Base-by-base conservation (phyloP, 2,113 vertebrate species). In the Maccullochella peelii region DNA sequence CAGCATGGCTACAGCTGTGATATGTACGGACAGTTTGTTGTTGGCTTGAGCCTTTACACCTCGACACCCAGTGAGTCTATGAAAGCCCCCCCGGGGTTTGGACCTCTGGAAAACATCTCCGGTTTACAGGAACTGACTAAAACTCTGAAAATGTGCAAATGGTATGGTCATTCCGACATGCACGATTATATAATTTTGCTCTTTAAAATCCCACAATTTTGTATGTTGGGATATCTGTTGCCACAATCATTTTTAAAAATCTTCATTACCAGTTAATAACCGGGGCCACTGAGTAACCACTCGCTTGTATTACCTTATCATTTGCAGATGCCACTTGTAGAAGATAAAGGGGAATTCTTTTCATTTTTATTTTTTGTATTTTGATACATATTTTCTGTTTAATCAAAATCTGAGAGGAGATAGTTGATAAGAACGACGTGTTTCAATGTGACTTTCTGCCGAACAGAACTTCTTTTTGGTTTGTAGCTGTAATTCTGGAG, bases 21-120 rank as follows among this genome's bases (percentile, higher is more conserved):
- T 38, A 9, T 38, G 62, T 14, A 47, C 0, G 62, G 62, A 70
- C 36, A 33, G 44, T 42, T 62, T 38, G 73, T 42, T 75, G 73
- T 55, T 42, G 55, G 57, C 30, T 14, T 57, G 47, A 69, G 42
- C 63, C 49, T 66, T 74, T 42, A 73, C 38, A 73, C 74, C 44
- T 76, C 47, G 16, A 44, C 25, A 18, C 20, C 8, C n/a, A 12
- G 14, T 42, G 44, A 44, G 16, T 54, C 33, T 38, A 1, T 57
- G 30, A 18, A 38, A 33, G 23, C 12, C 9, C 6, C 6, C 7
- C 15, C n/a, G 25, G 15, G 54, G 55, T 57, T 25, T 15, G 20
- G 40, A 63, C n/a, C 58, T 44, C 6, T n/a, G 47, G 16, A 49
- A 78, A 69, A 20, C 11, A 36, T 36, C 40, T 12, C 7, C 11